Evolutionary conservation across 2,888 invertebrate genomes (phyloP).

Genomic region (Mythimna loreyi): DNA sequence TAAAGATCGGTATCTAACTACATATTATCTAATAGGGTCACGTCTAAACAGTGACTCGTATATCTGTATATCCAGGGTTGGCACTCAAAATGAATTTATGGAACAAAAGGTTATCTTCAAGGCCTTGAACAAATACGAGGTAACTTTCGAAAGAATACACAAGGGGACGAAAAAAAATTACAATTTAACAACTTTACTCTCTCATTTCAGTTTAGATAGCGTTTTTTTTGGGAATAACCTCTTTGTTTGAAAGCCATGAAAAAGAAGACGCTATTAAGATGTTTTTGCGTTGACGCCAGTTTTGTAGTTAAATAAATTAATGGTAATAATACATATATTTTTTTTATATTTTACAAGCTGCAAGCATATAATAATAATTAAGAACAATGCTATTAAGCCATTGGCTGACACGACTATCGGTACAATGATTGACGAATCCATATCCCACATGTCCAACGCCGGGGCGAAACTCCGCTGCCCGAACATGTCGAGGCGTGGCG

Average conservation of each 20-base stretch:
- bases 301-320: slow-evolving; percentile 5
- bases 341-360: too few species aligned
- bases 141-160: slow-evolving; percentile 46
- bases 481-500: too few species aligned
- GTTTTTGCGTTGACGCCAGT: slow-evolving; percentile 16
- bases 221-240: slow-evolving; percentile 25
- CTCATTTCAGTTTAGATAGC: slow-evolving; percentile 46
- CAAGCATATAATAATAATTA: too few species aligned
- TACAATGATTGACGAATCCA: too few species aligned
- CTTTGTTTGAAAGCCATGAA: slow-evolving; percentile 38
- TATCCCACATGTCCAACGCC: too few species aligned
- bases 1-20: slow-evolving; percentile 15
- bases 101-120: slow-evolving; percentile 73
- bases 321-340: not conserved
- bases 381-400: too few species aligned
- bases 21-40: slow-evolving; percentile 43
- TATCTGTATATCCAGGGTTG: slow-evolving; percentile 60
- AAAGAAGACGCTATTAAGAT: slow-evolving; percentile 11
- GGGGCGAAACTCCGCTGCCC: too few species aligned
- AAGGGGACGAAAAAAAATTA: slow-evolving; percentile 39
- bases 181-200: slow-evolving; percentile 61
- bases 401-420: too few species aligned
- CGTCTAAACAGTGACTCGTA: slow-evolving; percentile 53
- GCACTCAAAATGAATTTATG: slow-evolving; percentile 82
- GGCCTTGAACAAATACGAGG: slow-evolving; percentile 59